These are phyloP conservation scores for Pristionchus maxplancki DNA, from an alignment of 2,888 invertebrate genomes.

Conservation along the genomic window DNA sequence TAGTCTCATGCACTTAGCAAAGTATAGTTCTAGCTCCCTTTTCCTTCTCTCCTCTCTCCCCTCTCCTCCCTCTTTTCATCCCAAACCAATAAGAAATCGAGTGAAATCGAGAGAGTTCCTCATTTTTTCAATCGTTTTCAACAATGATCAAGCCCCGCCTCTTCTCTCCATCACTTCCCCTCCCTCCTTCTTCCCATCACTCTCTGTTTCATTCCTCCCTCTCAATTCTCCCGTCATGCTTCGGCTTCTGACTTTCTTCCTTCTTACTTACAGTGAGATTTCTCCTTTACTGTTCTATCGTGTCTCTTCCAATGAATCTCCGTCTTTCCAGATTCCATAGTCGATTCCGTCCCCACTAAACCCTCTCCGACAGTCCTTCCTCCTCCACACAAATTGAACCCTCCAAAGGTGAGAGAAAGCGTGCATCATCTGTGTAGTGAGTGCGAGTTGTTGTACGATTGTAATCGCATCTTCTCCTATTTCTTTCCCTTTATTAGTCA, in stretches of 20 bases:
- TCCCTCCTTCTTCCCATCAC: slow-evolving; percentile 21
- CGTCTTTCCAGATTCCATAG: neutral
- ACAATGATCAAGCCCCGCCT: neutral
- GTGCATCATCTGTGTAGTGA: neutral
- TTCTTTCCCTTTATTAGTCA: neutral
- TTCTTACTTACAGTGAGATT: neutral
- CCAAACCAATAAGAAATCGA: neutral
- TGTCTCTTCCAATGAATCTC: too few species aligned
- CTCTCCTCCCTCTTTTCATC: neutral
- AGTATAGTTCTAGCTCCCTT: neutral
- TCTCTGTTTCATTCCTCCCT: slow-evolving; percentile 32
- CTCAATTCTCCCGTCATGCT: neutral
- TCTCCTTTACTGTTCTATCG: neutral
- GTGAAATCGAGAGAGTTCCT: neutral
- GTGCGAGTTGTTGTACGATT: neutral
- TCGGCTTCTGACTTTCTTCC: slow-evolving; percentile 25
- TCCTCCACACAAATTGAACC: slow-evolving; percentile 32
- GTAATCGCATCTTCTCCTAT: neutral
- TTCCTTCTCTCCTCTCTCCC: neutral
- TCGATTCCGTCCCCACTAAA: neutral
- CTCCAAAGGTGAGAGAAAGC: slow-evolving; percentile 17
- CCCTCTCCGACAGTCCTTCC: neutral
- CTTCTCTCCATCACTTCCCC: neutral
- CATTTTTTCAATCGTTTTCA: slow-evolving; percentile 20
- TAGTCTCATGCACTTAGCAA: neutral